Conservation (phyloP, 2,888 invertebrate species). For the Tetrapedia diversipes region DNA sequence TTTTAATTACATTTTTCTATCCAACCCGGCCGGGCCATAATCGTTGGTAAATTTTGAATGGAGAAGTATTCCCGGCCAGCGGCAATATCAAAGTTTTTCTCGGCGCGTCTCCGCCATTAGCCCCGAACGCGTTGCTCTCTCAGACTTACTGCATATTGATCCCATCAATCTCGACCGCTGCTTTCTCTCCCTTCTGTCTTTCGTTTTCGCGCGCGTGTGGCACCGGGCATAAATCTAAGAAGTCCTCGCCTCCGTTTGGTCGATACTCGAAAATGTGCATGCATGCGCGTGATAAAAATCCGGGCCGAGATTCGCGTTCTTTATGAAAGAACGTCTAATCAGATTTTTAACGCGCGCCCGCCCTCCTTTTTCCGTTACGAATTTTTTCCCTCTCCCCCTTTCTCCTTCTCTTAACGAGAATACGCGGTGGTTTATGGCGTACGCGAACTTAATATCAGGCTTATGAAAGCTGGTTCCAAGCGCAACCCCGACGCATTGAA, state of each 20-base stretch:
- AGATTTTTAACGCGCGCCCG: constrained; percentile 11
- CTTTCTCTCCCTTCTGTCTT: constrained; percentile 67
- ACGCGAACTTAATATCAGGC: constrained; percentile 25
- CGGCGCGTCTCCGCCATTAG: constrained; percentile 76
- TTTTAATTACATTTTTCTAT: constrained; percentile 1
- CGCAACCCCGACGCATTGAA: constrained; percentile 25
- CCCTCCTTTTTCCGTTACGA: background rate
- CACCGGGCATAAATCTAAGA: constrained; percentile 48
- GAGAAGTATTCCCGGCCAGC: constrained; percentile 9
- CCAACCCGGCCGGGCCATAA: constrained; percentile 1
- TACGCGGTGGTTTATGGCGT: constrained; percentile 5
- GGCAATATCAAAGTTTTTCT: constrained; percentile 60
- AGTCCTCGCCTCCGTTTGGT: constrained; percentile 50
- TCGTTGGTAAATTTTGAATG: constrained; percentile 11
- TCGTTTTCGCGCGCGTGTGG: constrained; percentile 46
- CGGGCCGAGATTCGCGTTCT: background rate
- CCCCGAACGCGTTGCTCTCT: constrained; percentile 76
- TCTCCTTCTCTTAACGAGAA: background rate
- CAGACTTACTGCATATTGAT: constrained; percentile 82
- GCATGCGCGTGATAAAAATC: constrained; percentile 18
- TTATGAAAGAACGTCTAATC: constrained; percentile 7
- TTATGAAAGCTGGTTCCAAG: constrained; percentile 16
- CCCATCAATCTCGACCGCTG: constrained; percentile 79
- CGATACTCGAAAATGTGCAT: constrained; percentile 41
- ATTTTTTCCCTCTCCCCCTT: background rate